Evolutionary conservation across 2,113 vertebrate species (phyloP).

Genomic region (Calidris pugnax): DNA sequence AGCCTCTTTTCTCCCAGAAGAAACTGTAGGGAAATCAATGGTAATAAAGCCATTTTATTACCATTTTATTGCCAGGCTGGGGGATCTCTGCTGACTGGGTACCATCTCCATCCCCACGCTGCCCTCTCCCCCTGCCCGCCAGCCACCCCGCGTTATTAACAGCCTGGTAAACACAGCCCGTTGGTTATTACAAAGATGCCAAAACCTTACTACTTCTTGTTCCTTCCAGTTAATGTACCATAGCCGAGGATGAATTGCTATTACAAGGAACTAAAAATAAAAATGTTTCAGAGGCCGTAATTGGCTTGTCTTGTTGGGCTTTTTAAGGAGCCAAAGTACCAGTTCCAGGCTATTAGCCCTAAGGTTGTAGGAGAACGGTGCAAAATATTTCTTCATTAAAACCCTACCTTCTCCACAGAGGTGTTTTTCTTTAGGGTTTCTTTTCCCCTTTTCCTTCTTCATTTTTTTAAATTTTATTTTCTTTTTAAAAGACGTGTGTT

Average conservation of each 20-base stretch:
- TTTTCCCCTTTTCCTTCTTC: neutral
- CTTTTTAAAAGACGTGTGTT: slow-evolving; percentile 38
- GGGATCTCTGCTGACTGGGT: neutral
- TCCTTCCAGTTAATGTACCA: slow-evolving; percentile 79
- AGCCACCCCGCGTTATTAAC: slow-evolving; percentile 21
- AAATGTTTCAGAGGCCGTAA: slow-evolving; percentile 73
- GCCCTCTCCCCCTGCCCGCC: neutral
- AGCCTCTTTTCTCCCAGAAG: neutral
- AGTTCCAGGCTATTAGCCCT: slow-evolving; percentile 83
- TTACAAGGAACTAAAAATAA: slow-evolving; percentile 80
- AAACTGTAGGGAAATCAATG: neutral
- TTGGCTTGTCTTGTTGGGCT: slow-evolving; percentile 81
- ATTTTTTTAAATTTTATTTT: neutral
- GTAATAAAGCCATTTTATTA: neutral
- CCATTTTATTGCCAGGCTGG: rapidly evolving
- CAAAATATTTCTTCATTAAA: slow-evolving; percentile 79
- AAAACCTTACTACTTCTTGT: slow-evolving; percentile 73
- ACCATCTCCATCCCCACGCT: neutral
- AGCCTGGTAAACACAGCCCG: slow-evolving; percentile 65
- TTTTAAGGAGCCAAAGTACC: slow-evolving; percentile 76
- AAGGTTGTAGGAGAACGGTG: slow-evolving; percentile 65
- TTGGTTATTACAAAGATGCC: slow-evolving; percentile 72
- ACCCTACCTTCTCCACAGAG: slow-evolving; percentile 51
- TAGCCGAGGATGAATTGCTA: slow-evolving; percentile 76
- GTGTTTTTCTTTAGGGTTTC: slow-evolving; percentile 12